A percentile compares a stretch with the other conserved stretches of the same genome.
Evolutionary conservation across 2,888 invertebrate species (phyloP).

Genomic region (Caenorhabditis afra): DNA sequence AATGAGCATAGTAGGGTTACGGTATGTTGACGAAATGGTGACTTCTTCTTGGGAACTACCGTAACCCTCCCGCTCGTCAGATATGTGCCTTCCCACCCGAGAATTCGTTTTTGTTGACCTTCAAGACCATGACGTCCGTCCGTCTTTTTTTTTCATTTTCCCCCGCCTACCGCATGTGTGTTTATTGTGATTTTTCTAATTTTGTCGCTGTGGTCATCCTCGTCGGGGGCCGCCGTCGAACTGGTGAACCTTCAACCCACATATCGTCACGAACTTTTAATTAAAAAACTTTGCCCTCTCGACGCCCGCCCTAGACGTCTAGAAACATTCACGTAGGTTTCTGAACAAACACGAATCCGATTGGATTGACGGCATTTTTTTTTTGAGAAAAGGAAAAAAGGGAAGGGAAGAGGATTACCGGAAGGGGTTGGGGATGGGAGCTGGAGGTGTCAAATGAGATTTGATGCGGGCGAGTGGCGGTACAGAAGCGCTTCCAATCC

Average conservation of each 20-base stretch:
- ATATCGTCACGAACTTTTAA: slow-evolving; percentile 1
- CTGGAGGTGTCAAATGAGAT: no score
- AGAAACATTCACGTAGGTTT: not conserved
- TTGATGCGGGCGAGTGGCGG: no score
- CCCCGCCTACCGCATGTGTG: no score
- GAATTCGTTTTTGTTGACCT: not conserved
- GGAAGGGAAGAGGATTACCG: not conserved
- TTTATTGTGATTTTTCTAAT: no score
- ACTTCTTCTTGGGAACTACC: not conserved
- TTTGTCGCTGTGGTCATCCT: no score
- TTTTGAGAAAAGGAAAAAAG: not conserved
- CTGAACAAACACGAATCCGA: not conserved
- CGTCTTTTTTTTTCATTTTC: no score
- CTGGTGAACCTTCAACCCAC: not conserved
- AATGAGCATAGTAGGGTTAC: not conserved
- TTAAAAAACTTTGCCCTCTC: not conserved
- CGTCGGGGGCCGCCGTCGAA: not conserved
- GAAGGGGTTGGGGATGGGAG: no score
- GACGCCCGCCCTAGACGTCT: not conserved
- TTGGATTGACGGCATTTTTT: not conserved
- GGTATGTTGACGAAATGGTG: no score
- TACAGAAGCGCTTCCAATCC: no score
- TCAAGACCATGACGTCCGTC: no score
- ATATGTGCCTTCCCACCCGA: not conserved
- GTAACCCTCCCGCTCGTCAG: not conserved